Percentiles rank a stretch among this genome's conserved stretches.
Evolutionary conservation across 2,113 vertebrate genomes (phyloP).

Genomic region (Corythoichthys haematopterus): DNA sequence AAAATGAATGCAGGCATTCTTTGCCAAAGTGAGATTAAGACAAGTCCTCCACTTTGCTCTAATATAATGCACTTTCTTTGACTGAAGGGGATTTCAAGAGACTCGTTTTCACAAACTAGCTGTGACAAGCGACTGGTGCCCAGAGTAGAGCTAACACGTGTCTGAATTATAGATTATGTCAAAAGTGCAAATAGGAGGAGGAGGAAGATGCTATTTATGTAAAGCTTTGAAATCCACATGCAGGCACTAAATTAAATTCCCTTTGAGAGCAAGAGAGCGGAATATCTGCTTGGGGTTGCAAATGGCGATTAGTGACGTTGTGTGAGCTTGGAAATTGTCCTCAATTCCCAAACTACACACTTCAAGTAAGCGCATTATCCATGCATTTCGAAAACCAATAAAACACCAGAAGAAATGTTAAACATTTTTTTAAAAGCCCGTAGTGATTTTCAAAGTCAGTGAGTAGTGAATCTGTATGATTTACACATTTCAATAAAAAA

Average conservation of each 20-base stretch:
- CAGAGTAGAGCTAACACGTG: slow-evolving; percentile 41
- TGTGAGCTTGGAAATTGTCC: slow-evolving; percentile 28
- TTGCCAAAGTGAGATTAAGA: slow-evolving; percentile 26
- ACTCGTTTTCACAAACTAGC: slow-evolving; percentile 55
- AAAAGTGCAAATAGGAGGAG: slow-evolving; percentile 49
- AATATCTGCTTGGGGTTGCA: slow-evolving; percentile 41
- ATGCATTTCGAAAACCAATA: background rate
- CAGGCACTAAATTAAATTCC: slow-evolving; percentile 66
- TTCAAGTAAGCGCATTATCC: background rate
- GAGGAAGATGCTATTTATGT: slow-evolving; percentile 52
- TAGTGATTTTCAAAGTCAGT: no score
- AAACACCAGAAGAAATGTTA: background rate
- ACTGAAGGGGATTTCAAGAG: slow-evolving; percentile 32
- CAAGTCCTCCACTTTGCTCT: background rate
- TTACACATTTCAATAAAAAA: no score
- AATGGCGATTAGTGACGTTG: slow-evolving; percentile 42
- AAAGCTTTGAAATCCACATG: slow-evolving; percentile 61
- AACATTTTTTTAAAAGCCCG: no score
- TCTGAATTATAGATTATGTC: slow-evolving; percentile 67
- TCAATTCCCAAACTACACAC: background rate
- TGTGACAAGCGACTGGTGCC: slow-evolving; percentile 45
- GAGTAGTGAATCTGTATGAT: no score
- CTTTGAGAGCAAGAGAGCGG: slow-evolving; percentile 49
- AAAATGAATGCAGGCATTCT: slow-evolving; percentile 7
- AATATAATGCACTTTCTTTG: slow-evolving; percentile 25